Conservation (phyloP, 2,113 vertebrate species). For the Gorsachius goisagi region DNA sequence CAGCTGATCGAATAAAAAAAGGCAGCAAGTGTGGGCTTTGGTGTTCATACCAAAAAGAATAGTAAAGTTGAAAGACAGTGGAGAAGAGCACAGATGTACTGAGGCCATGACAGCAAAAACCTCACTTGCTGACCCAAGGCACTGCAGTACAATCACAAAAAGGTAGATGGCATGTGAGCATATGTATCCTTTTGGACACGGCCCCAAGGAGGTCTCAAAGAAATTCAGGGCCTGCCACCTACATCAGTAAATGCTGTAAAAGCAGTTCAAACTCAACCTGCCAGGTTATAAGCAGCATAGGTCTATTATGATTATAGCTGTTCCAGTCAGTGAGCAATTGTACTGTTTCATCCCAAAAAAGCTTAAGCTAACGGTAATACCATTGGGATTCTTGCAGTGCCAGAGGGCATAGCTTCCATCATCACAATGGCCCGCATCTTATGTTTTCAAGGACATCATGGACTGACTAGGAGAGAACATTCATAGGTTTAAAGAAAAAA, state of each 20-base stretch:
- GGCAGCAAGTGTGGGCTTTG: not conserved
- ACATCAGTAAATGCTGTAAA: not conserved
- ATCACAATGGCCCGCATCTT: not conserved
- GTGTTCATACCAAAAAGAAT: not conserved
- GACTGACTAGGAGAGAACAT: not conserved
- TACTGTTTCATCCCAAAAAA: not conserved
- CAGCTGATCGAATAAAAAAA: not conserved
- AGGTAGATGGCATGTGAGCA: not conserved
- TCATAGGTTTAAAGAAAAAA: not conserved
- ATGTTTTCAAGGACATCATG: not conserved
- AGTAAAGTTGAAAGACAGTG: not conserved
- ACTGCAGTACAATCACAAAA: accelerated
- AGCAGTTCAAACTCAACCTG: not conserved
- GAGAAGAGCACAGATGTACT: not conserved
- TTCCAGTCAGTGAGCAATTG: not conserved
- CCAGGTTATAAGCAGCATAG: not conserved
- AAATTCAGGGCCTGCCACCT: not conserved
- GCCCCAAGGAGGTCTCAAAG: not conserved
- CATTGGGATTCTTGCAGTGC: not conserved
- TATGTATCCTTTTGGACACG: not conserved
- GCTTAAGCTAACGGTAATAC: not conserved
- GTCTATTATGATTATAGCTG: not conserved
- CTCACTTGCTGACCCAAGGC: not conserved
- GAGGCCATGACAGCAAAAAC: not conserved
- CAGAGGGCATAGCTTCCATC: accelerated